Conservation (phyloP, 1,140 invertebrate genomes). For the Bicyclus anynana region DNA sequence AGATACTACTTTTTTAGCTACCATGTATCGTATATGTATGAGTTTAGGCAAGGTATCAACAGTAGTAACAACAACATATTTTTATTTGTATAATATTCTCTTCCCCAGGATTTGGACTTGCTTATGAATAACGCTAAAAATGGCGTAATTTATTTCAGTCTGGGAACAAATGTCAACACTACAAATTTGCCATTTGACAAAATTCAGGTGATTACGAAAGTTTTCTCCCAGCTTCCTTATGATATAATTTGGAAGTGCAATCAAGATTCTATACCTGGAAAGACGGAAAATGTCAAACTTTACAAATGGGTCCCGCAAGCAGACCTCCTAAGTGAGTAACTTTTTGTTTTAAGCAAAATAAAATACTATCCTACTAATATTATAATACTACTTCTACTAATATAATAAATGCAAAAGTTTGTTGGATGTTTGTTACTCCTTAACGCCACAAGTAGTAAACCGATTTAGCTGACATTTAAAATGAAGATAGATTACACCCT, state of each 20-base stretch:
- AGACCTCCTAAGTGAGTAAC: slow-evolving; percentile 67
- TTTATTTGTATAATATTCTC: no score
- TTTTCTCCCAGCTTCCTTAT: slow-evolving; percentile 68
- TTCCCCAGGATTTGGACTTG: slow-evolving; percentile 24
- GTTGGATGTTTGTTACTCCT: no score
- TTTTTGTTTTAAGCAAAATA: not conserved
- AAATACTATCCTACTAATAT: no score
- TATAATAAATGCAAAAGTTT: no score
- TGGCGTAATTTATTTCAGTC: slow-evolving; percentile 42
- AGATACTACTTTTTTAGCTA: no score
- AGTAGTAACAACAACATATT: no score
- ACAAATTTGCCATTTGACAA: slow-evolving; percentile 50
- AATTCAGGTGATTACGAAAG: slow-evolving; percentile 53
- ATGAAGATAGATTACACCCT: no score
- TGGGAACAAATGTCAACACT: slow-evolving; percentile 59
- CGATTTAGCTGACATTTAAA: no score
- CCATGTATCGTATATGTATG: no score
- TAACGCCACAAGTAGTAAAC: no score
- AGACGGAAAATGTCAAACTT: slow-evolving; percentile 43
- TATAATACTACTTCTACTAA: no score
- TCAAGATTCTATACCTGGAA: slow-evolving; percentile 37
- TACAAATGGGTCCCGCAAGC: slow-evolving; percentile 76
- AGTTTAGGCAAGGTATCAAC: no score
- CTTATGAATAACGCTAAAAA: slow-evolving; percentile 37
- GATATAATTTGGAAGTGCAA: slow-evolving; percentile 76